These are phyloP conservation scores for Syngnathus rostellatus DNA, from an alignment of 2,797 vertebrate species.

Conservation along the genomic window DNA sequence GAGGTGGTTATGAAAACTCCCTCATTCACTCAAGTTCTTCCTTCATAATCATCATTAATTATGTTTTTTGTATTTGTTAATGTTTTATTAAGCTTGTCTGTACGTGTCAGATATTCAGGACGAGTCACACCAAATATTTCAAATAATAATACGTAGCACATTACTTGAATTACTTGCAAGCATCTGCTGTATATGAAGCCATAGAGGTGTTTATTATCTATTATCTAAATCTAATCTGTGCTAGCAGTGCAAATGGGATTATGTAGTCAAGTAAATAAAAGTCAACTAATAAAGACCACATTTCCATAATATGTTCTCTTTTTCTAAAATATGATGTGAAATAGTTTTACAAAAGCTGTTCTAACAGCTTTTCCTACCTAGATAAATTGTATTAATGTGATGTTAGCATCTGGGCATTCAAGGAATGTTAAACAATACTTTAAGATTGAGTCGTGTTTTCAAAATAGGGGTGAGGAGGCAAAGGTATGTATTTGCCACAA, in stretches of 20 bases:
- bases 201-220: too few species aligned
- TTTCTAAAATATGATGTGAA: too few species aligned
- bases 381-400: neutral
- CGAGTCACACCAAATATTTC: neutral
- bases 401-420: neutral
- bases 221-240: too few species aligned
- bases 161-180: too few species aligned
- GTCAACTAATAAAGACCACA: too few species aligned
- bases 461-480: neutral
- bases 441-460: neutral
- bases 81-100: neutral
- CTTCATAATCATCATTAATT: neutral
- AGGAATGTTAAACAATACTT: neutral
- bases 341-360: too few species aligned
- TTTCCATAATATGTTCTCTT: too few species aligned
- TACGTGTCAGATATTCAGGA: neutral
- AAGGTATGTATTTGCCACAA: neutral
- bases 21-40: neutral
- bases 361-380: too few species aligned
- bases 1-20: neutral
- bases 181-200: too few species aligned
- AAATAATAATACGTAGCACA: too few species aligned
- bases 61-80: neutral
- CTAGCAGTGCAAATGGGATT: too few species aligned
- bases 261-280: too few species aligned